A percentile compares a stretch with the other conserved stretches of the same genome.
phyloP scores from a whole-genome alignment of 2,888 invertebrate species.

The Drosophila phalerata region DNA sequence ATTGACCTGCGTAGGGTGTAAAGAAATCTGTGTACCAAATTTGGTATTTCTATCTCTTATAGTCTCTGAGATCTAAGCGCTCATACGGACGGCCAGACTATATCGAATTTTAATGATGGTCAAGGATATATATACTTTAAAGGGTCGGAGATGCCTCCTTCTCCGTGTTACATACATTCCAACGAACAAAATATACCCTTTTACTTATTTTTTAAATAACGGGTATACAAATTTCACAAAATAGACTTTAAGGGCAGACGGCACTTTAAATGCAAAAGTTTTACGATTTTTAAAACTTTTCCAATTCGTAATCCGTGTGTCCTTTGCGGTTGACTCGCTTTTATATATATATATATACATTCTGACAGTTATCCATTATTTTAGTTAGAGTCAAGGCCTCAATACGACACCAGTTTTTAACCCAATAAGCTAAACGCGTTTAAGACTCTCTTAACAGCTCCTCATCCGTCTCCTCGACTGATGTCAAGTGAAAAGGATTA shows the following conservation, averaged over 20 bases:
- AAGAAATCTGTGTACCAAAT: too few species aligned
- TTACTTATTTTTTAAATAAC: too few species aligned
- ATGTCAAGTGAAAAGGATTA: neutral
- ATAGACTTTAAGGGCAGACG: slow-evolving; percentile 34
- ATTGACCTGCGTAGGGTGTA: too few species aligned
- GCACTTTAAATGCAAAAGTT: slow-evolving; percentile 48
- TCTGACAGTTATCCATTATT: slow-evolving; percentile 35
- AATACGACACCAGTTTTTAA: slow-evolving; percentile 32
- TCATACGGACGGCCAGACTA: too few species aligned
- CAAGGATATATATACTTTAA: too few species aligned
- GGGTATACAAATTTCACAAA: neutral
- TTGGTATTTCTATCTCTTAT: too few species aligned
- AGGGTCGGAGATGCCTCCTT: too few species aligned
- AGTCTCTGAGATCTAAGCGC: too few species aligned
- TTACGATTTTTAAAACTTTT: slow-evolving; percentile 41
- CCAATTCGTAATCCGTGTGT: slow-evolving; percentile 38
- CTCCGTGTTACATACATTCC: too few species aligned
- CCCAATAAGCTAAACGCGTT: slow-evolving; percentile 46
- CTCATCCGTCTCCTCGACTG: too few species aligned
- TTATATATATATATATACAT: neutral
- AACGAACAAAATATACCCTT: too few species aligned
- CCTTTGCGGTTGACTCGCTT: slow-evolving; percentile 37
- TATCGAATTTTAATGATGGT: too few species aligned
- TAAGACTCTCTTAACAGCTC: slow-evolving; percentile 38
- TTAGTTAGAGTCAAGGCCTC: slow-evolving; percentile 31